Conservation (phyloP, 2,113 vertebrate species). For the Onychorhynchus coronatus region DNA sequence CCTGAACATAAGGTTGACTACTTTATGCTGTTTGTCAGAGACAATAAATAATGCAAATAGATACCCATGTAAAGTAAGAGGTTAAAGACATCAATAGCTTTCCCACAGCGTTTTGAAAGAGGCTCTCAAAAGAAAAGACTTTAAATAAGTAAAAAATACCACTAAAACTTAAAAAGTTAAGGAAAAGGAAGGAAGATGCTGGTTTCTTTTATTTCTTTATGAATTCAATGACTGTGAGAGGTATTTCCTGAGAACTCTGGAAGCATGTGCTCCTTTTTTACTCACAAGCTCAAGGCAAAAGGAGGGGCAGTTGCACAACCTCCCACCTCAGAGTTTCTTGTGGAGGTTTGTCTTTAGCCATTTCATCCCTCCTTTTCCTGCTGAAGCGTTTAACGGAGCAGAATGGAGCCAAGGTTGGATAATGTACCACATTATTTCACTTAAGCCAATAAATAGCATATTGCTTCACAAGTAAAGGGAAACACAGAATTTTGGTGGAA, state of each 20-base stretch:
- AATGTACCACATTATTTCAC: neutral
- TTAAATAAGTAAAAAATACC: neutral
- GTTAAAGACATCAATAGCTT: neutral
- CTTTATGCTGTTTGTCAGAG: conserved; percentile 8
- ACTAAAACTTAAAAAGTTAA: neutral
- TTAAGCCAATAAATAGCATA: neutral
- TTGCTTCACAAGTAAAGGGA: neutral
- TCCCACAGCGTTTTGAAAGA: neutral
- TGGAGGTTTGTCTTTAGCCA: neutral
- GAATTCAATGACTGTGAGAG: neutral
- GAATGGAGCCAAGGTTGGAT: neutral
- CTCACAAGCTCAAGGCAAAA: neutral
- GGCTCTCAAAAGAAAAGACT: neutral
- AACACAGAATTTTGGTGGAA: neutral
- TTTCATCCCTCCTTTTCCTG: neutral
- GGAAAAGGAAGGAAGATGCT: neutral
- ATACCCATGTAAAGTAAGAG: neutral
- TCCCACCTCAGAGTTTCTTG: neutral
- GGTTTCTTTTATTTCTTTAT: neutral
- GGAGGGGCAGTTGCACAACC: neutral
- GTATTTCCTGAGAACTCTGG: neutral
- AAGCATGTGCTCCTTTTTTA: neutral
- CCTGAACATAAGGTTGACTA: conserved; percentile 52
- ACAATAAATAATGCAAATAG: conserved; percentile 39
- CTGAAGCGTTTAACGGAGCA: neutral